These are phyloP conservation scores for Sebastes flavidus DNA, from an alignment of 2,797 vertebrate genomes.

Conservation along the genomic window DNA sequence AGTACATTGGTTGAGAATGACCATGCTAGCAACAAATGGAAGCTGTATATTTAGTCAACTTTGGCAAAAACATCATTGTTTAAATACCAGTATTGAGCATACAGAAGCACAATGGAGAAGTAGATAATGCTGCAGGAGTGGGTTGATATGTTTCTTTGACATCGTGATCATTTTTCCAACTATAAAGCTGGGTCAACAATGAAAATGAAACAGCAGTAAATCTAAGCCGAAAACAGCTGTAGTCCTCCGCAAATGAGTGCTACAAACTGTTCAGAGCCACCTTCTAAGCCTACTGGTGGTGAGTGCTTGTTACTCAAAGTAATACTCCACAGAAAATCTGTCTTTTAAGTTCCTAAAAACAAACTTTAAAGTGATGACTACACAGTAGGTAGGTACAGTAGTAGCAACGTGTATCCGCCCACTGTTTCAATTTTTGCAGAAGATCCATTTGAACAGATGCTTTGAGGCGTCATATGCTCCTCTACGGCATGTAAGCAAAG, in stretches of 20 bases:
- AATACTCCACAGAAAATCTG: background rate
- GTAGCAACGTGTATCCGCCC: background rate
- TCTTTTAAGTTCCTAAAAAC: background rate
- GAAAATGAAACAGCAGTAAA: background rate
- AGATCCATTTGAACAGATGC: conserved; percentile 39
- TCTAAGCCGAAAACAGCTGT: background rate
- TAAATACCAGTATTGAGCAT: background rate
- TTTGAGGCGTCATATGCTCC: conserved; percentile 42
- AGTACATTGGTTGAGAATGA: background rate
- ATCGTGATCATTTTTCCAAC: background rate
- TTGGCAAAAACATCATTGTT: background rate
- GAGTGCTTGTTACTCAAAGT: background rate
- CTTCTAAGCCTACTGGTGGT: background rate
- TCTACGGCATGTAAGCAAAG: conserved; percentile 16
- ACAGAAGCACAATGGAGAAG: background rate
- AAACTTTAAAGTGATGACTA: background rate
- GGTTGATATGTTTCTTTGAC: background rate
- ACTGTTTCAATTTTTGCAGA: conserved; percentile 22
- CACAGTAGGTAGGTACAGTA: background rate
- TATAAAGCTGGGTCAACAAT: background rate
- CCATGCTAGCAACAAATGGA: background rate
- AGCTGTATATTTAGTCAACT: background rate
- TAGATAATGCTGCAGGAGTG: background rate
- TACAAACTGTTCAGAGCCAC: background rate
- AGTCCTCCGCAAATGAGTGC: background rate